These are phyloP conservation scores for Athene cunicularia DNA, from an alignment of 2,113 vertebrate genomes.

Conservation along the genomic window DNA sequence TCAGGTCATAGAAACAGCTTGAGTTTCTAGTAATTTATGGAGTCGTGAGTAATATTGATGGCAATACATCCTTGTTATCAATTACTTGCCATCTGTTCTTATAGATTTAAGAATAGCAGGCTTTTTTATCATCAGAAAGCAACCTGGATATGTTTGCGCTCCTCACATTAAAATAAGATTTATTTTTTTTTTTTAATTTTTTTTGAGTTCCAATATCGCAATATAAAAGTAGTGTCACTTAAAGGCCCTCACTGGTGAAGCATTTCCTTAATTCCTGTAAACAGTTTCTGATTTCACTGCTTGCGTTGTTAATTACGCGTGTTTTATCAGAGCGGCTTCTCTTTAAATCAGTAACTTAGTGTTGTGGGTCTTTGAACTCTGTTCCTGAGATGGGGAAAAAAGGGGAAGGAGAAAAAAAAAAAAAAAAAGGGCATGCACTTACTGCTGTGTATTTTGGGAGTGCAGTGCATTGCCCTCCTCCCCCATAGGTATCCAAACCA, in stretches of 20 bases:
- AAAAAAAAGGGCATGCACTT: accelerated
- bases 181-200: not conserved
- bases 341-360: not conserved
- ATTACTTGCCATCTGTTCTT: constrained; percentile 59
- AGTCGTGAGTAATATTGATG: constrained; percentile 57
- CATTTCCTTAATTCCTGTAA: not conserved
- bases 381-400: not conserved
- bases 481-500: not conserved
- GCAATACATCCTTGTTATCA: constrained; percentile 23
- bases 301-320: not conserved
- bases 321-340: not conserved
- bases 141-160: not conserved
- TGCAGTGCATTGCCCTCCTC: not conserved
- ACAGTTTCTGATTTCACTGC: not conserved
- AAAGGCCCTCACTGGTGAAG: not conserved
- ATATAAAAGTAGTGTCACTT: not conserved
- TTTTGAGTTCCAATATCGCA: not conserved
- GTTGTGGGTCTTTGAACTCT: not conserved
- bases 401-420: not conserved
- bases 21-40: constrained; percentile 47
- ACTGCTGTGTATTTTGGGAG: not conserved
- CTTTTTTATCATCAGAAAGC: not conserved
- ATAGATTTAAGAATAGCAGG: not conserved
- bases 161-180: not conserved
- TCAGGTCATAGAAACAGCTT: constrained; percentile 36